Conservation (phyloP, 2,888 invertebrate genomes). For the Steinernema scapterisci region DNA sequence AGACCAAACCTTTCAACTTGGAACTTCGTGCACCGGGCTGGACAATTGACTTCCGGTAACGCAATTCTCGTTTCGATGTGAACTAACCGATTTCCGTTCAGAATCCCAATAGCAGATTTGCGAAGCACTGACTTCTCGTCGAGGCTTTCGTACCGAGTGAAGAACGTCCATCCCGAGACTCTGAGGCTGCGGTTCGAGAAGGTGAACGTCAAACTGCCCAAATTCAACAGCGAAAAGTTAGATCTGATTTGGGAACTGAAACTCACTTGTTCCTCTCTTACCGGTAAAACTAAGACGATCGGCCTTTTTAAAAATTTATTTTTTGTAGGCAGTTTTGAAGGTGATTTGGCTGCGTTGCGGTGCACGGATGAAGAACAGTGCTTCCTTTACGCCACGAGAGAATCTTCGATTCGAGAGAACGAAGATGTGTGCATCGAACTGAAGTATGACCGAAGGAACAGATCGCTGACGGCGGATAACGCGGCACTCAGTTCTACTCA, state of each 20-base stretch:
- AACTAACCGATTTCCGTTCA: not conserved
- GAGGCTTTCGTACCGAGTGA: slow-evolving; percentile 1
- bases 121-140: not conserved
- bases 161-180: slow-evolving; percentile 5
- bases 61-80: not conserved
- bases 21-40: not conserved
- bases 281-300: not conserved
- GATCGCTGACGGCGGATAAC: slow-evolving; percentile 1
- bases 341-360: not conserved
- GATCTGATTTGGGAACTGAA: slow-evolving; percentile 5
- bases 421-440: slow-evolving; percentile 20
- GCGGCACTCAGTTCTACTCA: not conserved
- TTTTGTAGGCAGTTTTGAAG: not conserved
- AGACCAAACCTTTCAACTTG: not conserved
- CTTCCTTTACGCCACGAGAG: not conserved
- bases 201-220: slow-evolving; percentile 7
- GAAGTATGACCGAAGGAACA: slow-evolving; percentile 13
- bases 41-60: slow-evolving; percentile 7
- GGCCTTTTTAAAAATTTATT: too few relatives aligned
- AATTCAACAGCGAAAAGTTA: not conserved
- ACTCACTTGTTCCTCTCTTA: slow-evolving; percentile 1
- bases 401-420: not conserved
- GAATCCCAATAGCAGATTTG: slow-evolving; percentile 6
- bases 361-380: not conserved
- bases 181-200: not conserved